Conservation (phyloP, 1,140 invertebrate genomes). For the Lordiphosa clarofinis region DNA sequence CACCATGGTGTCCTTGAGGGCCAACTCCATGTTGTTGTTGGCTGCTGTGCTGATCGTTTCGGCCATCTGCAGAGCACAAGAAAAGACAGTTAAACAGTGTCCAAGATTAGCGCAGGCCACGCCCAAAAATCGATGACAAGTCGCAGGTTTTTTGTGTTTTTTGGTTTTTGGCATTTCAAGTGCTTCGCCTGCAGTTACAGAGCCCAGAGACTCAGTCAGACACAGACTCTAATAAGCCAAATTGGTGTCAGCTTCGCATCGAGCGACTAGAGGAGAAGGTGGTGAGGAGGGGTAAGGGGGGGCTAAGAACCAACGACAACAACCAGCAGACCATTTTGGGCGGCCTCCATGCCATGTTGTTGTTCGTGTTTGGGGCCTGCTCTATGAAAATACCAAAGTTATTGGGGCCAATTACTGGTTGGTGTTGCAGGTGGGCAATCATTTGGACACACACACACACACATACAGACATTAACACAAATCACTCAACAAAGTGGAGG, state of each 20-base stretch:
- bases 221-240: conserved; percentile 54
- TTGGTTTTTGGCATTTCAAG: conserved; percentile 50
- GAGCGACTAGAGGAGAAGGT: neutral
- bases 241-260: conserved; percentile 49
- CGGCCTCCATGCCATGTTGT: conserved; percentile 33
- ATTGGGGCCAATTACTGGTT: conserved; percentile 76
- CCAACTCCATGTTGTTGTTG: conserved; percentile 62
- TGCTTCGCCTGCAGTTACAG: conserved; percentile 35
- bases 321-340: conserved; percentile 53
- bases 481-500: neutral
- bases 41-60: conserved; percentile 68
- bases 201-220: conserved; percentile 40
- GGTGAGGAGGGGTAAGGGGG: conserved; percentile 5
- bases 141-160: conserved; percentile 12
- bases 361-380: conserved; percentile 16
- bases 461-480: conserved; percentile 6
- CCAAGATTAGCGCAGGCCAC: conserved; percentile 25
- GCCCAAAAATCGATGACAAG: conserved; percentile 48
- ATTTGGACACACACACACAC: conserved; percentile 34
- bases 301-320: conserved; percentile 36
- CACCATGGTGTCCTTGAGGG: conserved; percentile 66
- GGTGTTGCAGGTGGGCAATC: conserved; percentile 73
- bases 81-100: neutral
- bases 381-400: conserved; percentile 74
- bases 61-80: conserved; percentile 53